Base-by-base conservation (phyloP, 2,113 vertebrate species). In the Nanorana parkeri region DNA sequence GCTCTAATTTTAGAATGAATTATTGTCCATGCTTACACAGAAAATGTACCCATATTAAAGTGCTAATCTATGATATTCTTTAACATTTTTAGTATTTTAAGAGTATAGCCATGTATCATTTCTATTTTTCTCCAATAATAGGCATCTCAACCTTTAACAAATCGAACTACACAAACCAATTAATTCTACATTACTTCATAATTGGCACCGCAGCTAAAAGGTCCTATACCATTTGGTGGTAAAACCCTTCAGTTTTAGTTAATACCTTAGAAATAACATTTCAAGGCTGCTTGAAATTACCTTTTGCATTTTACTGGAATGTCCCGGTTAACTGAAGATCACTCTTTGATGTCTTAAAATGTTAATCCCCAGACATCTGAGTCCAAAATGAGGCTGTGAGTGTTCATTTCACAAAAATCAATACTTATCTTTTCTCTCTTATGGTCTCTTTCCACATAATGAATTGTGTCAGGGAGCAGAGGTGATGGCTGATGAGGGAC, bases 381-480 rank as follows among this genome's bases (percentile, higher is more conserved):
- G 69, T 72, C 80, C 71, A 75, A 81, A 81, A 81, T 81, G 80
- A 81, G 80, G 69, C 80, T 67, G 80, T 72, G 80, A 81, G 80
- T 81, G 80, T 81, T 81, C 80, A 81, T 81, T 81, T 81, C 80
- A 74, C 69, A 81, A 81, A 81, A 81, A 81, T 81, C 80, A 81
- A 81, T 81, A 81, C 80, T 81, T 81, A 81, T 81, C 80, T 81
- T 81, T 81, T 81, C 69, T 81, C 66, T 81, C 80, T 81, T 81
- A 81, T 81, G 80, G 69, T 81, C 61, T 81, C 80, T 81, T 81
- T 81, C 69, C 71, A 74, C 80, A 81, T 81, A 81, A 81, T 81
- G 80, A 81, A 81, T 81, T 81, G 80, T 81, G 80, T 81, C 80
- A 81, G 80, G 60, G 71, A 81, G 71, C 80, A 81, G 80, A 81